Evolutionary conservation across 1,140 invertebrate species (phyloP).

Genomic region (Drosophila takahashii): DNA sequence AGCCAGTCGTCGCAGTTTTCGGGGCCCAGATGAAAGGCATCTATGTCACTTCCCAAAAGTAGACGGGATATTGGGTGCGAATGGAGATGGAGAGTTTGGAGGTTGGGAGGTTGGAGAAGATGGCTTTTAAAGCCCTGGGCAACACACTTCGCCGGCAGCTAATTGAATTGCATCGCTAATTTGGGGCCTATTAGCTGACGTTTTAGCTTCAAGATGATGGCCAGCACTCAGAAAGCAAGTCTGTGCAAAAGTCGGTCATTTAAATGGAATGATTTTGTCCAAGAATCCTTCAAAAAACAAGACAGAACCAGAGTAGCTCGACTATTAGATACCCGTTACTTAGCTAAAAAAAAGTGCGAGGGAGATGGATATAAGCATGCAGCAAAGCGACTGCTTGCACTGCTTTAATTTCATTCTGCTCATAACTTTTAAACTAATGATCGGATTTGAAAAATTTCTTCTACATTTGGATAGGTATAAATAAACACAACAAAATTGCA

Average conservation of each 20-base stretch:
- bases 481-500: no score
- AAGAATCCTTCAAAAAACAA: background rate
- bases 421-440: no score
- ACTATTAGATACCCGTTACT: no score
- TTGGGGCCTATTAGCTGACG: slow-evolving; percentile 69
- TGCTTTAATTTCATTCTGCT: no score
- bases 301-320: no score
- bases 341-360: no score
- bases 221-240: slow-evolving; percentile 33
- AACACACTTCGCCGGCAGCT: slow-evolving; percentile 35
- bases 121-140: slow-evolving; percentile 4
- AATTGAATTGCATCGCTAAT: slow-evolving; percentile 74
- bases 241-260: slow-evolving; percentile 1
- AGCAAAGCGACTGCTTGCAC: no score
- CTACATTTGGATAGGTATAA: no score
- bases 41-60: slow-evolving; percentile 17
- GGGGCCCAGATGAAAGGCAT: slow-evolving; percentile 47
- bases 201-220: slow-evolving; percentile 41
- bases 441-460: no score
- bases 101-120: background rate
- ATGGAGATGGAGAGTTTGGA: background rate
- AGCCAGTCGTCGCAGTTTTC: slow-evolving; percentile 26
- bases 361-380: no score
- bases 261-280: background rate
- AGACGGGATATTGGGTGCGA: no score